These are phyloP conservation scores for Zaprionus gabonicus DNA, from an alignment of 1,140 invertebrate genomes.

Conservation along the genomic window DNA sequence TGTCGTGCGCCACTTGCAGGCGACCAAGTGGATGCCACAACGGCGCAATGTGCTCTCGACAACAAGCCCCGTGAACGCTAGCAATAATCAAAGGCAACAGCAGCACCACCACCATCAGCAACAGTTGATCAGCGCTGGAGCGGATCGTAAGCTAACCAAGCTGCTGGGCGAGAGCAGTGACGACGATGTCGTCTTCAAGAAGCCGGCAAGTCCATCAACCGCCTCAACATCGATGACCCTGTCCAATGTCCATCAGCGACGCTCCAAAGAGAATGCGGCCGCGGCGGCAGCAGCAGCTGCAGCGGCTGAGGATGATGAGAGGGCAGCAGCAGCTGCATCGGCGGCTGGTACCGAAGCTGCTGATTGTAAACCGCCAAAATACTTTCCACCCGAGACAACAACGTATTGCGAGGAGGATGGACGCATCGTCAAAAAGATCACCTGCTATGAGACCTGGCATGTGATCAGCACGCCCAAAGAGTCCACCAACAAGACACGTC, in stretches of 20 bases:
- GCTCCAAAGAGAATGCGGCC: conserved; percentile 4
- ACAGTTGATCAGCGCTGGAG: neutral
- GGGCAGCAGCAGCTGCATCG: neutral
- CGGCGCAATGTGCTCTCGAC: conserved; percentile 52
- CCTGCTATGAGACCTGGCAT: conserved; percentile 84
- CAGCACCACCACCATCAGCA: conserved; percentile 2
- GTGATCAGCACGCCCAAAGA: conserved; percentile 69
- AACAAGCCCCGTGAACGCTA: conserved; percentile 43
- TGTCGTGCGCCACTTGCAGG: conserved; percentile 22
- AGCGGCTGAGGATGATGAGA: neutral
- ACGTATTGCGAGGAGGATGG: conserved; percentile 74
- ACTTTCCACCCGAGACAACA: conserved; percentile 76
- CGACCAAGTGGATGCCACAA: conserved; percentile 29
- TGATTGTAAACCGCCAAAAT: conserved; percentile 40
- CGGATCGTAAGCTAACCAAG: conserved; percentile 57
- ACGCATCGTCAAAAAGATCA: conserved; percentile 83
- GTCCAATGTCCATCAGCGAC: conserved; percentile 4
- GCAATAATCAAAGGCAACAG: conserved; percentile 43
- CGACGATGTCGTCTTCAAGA: conserved; percentile 58
- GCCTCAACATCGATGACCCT: conserved; percentile 8
- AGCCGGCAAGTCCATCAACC: conserved; percentile 48
- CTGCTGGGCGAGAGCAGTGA: conserved; percentile 50
- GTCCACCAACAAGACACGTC: conserved; percentile 30
- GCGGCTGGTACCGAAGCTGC: conserved; percentile 8
- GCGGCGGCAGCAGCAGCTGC: conserved; percentile 16